Base-by-base conservation (phyloP, 30 jellyfish, hydroid and myxozoan genomes). In the Morbakka virulenta region DNA sequence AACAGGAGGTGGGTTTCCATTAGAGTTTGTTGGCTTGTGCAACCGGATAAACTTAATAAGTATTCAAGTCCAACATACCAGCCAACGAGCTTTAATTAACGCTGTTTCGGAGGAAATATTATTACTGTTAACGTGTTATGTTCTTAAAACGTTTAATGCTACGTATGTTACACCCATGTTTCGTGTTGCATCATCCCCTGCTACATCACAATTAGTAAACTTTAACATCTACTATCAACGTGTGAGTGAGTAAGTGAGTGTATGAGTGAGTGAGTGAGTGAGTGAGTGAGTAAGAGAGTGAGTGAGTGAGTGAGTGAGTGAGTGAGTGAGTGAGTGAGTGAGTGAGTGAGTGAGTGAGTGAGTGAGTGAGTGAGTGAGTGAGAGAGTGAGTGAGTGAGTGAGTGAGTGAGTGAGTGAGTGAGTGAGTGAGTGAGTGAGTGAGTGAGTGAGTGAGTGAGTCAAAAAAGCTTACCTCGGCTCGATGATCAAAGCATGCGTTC, bases 401-500 rank as follows among this genome's bases (percentile, higher is more conserved):
- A 41, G 57, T 9, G 17, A 9, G 57, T 6, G 17, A 41, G 17
- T 41, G 17, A 6, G 57, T 41, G 57, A 41, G 57, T 41, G 57
- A 41, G 9, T 41, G 57, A 41, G 57, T 41, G 57, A 9, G 17
- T 41, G 57, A 41, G 57, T 41, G 57, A 41, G 57, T 41, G 57
- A 41, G 57, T 41, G 57, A 6, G 57, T 41, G 57, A 6, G 57
- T 41, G 57, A 41, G 57, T 41, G 17, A 6, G 27, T 71, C 14
- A 3, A 1, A 12, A 14, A 23, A 0, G 0, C 72, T 25, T 22
- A 86, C 99, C 95, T 93, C 96, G 32, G 89, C 96, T 75, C 99
- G 41, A 68, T 94, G 99, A 61, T 94, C 99, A 74, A 94, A 94
- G 41, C 99, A 94, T 1, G 99, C 97, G 64, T 94, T 94, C 67